phyloP scores from a whole-genome alignment of 2,797 vertebrate genomes.

The Serranus cabrilla region DNA sequence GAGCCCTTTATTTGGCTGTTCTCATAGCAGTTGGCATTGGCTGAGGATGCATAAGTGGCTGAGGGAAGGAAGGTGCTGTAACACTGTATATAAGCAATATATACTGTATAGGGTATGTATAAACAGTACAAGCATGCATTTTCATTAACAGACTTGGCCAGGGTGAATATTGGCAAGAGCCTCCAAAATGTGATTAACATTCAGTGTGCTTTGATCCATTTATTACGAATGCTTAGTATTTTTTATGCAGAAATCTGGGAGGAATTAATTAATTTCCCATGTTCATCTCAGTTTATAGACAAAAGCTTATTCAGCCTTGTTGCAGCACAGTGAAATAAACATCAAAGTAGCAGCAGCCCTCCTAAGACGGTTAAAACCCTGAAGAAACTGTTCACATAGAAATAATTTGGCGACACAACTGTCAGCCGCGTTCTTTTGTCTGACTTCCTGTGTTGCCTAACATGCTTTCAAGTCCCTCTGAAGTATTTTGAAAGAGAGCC shows the following conservation, averaged over 20 bases:
- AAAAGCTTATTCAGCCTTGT: neutral
- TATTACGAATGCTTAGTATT: neutral
- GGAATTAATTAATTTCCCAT: neutral
- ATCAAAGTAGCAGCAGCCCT: slow-evolving; percentile 14
- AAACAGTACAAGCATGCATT: neutral
- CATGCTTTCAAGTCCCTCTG: slow-evolving; percentile 24
- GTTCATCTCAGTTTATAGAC: slow-evolving; percentile 1
- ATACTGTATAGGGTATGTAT: neutral
- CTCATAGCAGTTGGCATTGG: neutral
- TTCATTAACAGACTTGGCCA: slow-evolving; percentile 1
- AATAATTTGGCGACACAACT: neutral
- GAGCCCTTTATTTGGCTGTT: neutral
- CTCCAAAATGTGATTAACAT: neutral
- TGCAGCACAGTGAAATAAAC: slow-evolving; percentile 15
- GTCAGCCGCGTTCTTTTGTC: slow-evolving; percentile 25
- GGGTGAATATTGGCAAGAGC: neutral
- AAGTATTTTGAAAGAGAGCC: slow-evolving; percentile 30
- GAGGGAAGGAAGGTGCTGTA: neutral
- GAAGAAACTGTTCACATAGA: neutral
- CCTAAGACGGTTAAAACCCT: neutral
- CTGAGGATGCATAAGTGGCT: neutral
- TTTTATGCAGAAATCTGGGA: neutral
- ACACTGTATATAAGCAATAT: neutral
- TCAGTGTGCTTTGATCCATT: neutral
- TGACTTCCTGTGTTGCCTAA: slow-evolving; percentile 42